phyloP scores from a whole-genome alignment of 2,888 invertebrate species.

The Physocephala rufipes region DNA sequence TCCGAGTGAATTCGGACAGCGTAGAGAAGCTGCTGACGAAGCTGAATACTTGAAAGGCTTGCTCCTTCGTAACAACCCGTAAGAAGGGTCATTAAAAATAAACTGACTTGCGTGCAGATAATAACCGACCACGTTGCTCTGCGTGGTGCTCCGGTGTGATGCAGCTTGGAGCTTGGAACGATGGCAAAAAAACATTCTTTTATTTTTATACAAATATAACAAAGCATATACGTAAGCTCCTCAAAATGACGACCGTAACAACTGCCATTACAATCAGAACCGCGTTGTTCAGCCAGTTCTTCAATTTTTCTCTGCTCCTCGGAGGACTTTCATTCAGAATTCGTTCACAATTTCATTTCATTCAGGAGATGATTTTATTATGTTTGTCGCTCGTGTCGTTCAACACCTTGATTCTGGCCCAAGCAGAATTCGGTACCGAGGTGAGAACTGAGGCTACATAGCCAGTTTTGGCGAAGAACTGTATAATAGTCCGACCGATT shows the following conservation, averaged over 20 bases:
- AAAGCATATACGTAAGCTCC: conserved; percentile 39
- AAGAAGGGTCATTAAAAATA: conserved; percentile 60
- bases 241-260: conserved; percentile 2
- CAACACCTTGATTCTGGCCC: conserved; percentile 5
- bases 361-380: conserved; percentile 60
- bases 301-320: not conserved
- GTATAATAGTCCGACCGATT: conserved; percentile 33
- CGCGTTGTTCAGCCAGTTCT: conserved; percentile 34
- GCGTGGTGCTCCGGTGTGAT: not conserved
- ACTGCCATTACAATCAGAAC: conserved; percentile 17
- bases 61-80: conserved; percentile 43
- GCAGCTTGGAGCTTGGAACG: conserved; percentile 16
- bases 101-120: conserved; percentile 62
- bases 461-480: conserved; percentile 39
- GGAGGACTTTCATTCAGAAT: conserved; percentile 53
- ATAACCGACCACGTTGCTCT: conserved; percentile 47
- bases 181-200: conserved; percentile 45
- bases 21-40: not conserved
- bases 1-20: conserved; percentile 41
- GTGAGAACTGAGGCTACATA: not conserved
- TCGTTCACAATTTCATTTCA: conserved; percentile 61
- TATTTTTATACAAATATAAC: conserved; percentile 57
- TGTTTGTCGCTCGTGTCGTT: conserved; percentile 39
- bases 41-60: not conserved
- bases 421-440: not conserved